Percentiles rank a stretch among this genome's conserved stretches.
Evolutionary conservation across 1,140 invertebrate species (phyloP).

Genomic region (Holcopasites calliopsidis): DNA sequence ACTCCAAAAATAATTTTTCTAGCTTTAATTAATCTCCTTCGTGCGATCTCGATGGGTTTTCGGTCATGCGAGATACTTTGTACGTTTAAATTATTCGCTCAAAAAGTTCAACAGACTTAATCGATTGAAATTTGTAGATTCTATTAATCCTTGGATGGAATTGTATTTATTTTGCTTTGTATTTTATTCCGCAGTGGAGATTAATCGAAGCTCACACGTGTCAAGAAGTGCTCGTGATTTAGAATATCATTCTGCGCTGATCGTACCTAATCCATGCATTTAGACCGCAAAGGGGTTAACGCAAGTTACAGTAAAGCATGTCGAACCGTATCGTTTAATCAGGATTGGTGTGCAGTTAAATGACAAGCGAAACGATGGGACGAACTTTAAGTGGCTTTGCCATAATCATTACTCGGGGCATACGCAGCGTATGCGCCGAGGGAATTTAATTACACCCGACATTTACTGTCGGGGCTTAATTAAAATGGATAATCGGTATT

Average conservation of each 20-base stretch:
- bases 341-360: not conserved
- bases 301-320: not conserved
- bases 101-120: too few relatives aligned
- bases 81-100: too few relatives aligned
- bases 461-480: slow-evolving; percentile 16
- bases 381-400: not conserved
- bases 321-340: slow-evolving; percentile 9
- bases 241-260: not conserved
- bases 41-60: not conserved
- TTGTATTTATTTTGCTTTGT: too few relatives aligned
- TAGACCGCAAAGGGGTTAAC: slow-evolving; percentile 1
- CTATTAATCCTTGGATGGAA: too few relatives aligned
- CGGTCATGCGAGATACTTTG: too few relatives aligned
- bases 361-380: not conserved
- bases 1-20: not conserved
- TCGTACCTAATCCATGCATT: not conserved
- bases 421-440: not conserved
- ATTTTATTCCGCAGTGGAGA: too few relatives aligned
- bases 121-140: too few relatives aligned
- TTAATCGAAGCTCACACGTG: not conserved
- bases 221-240: not conserved
- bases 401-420: not conserved
- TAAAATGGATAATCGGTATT: not conserved
- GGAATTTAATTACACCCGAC: slow-evolving; percentile 4
- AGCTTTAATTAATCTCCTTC: not conserved